Evolutionary conservation across 1,140 invertebrate species (phyloP).

Genomic region (Phortica variegata): DNA sequence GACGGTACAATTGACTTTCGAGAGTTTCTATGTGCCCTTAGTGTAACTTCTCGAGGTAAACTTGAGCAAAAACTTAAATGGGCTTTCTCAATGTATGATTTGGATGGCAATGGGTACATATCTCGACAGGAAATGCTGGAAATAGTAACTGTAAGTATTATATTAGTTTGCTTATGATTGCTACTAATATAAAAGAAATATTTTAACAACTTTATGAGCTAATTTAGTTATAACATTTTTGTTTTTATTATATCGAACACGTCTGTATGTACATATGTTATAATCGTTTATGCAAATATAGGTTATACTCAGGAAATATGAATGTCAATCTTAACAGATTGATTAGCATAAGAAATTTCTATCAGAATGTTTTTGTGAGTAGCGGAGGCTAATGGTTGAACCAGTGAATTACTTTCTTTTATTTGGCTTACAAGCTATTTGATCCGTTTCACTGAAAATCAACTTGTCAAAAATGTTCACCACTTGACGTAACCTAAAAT

Average conservation of each 20-base stretch:
- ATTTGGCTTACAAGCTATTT: no score
- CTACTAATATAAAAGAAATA: background rate
- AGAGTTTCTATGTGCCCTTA: slow-evolving; percentile 95
- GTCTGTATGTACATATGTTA: no score
- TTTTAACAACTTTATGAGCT: no score
- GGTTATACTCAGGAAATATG: background rate
- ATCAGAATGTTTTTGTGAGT: no score
- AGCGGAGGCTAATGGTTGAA: no score
- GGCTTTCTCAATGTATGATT: slow-evolving; percentile 97
- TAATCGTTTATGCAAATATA: no score
- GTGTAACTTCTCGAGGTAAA: slow-evolving; percentile 92
- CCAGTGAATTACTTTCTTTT: no score
- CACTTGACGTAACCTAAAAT: no score
- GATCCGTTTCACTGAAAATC: no score
- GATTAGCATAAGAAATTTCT: no score
- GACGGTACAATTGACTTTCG: slow-evolving; percentile 98
- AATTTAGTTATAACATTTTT: background rate
- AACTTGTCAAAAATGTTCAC: no score
- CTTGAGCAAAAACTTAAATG: slow-evolving; percentile 97
- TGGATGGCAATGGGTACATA: slow-evolving; percentile 93
- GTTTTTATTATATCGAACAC: background rate
- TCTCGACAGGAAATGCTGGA: slow-evolving; percentile 94
- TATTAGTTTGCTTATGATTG: background rate
- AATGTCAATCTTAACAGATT: no score
- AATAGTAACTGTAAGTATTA: slow-evolving; percentile 89